Evolutionary conservation across 2,888 invertebrate species (phyloP).

Genomic region (Xanthia icteritia): DNA sequence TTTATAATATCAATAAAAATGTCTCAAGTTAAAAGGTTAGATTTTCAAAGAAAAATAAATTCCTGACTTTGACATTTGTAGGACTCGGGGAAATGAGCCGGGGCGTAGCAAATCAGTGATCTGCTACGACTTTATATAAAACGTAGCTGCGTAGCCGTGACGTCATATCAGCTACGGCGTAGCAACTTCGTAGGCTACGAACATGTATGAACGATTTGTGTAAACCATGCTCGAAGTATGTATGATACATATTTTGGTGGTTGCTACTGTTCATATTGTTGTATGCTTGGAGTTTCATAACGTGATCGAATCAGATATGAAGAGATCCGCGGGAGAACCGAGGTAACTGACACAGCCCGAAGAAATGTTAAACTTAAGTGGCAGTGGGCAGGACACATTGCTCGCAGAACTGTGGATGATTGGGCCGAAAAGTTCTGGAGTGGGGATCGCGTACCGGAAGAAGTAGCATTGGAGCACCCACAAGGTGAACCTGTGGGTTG

Average conservation of each 20-base stretch:
- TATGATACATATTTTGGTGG: background rate
- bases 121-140: constrained; percentile 37
- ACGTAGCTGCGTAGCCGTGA: constrained; percentile 30
- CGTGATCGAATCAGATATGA: too few relatives aligned
- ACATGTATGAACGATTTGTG: constrained; percentile 8
- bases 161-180: constrained; percentile 45
- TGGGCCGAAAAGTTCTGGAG: too few relatives aligned
- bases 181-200: constrained; percentile 20
- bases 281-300: too few relatives aligned
- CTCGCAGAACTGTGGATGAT: too few relatives aligned
- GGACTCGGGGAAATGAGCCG: constrained; percentile 54
- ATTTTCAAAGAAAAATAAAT: constrained; percentile 46
- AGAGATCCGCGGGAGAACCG: too few relatives aligned
- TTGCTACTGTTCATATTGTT: constrained; percentile 5
- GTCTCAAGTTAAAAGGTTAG: constrained; percentile 23
- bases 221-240: background rate
- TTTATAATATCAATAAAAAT: background rate
- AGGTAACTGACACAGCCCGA: too few relatives aligned
- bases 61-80: constrained; percentile 43
- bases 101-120: constrained; percentile 39
- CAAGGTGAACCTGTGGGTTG: too few relatives aligned
- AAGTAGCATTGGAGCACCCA: too few relatives aligned
- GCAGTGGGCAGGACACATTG: too few relatives aligned
- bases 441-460: too few relatives aligned
- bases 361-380: too few relatives aligned